Evolutionary conservation across 2,113 vertebrate genomes (phyloP), one percentile per base, ranked within the genome.

Genomic region (Otocyon megalotis): DNA sequence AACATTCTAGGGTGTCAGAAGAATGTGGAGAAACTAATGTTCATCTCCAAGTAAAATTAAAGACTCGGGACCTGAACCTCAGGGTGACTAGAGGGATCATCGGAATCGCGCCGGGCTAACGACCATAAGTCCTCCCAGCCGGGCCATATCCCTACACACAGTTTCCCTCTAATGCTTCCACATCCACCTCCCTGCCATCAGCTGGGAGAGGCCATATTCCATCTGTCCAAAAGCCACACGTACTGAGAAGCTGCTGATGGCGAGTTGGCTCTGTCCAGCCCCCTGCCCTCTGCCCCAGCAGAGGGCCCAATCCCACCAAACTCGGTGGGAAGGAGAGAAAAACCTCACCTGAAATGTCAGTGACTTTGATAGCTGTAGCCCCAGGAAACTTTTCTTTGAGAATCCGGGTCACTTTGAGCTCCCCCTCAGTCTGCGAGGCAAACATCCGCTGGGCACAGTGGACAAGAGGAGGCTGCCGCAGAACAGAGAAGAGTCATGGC

Each of bases 271-370:
- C 77, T 30, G 43, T 22, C 22, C 62, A 62, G 83, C 4, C 6
- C 48, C 50, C n/a, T 9, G 2, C 32, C 4, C 32, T 62, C 86
- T 50, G 28, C 4, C 60, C 50, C 32, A 76, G 56, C 30, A 13
- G 22, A 32, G 16, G 71, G 50, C 35, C 71, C 77, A 71, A 72
- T 48, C 43, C 72, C 17, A 63, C 16, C 76, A 74, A 63, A 54
- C 13, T 37, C 58, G 0, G 0, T 7, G 35, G 93, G 43, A 43
- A 72, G 50, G 22, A 67, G 80, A 76, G 79, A 30, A 82, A 77
- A 81, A 77, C 24, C 6, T 97, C 98, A 99, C 99, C 99, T 96
- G 99, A 99, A 88, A 99, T 99, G 96, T 99, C 99, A 37, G 99
- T 99, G 5, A 99, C 99, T 97, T 98, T 99, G 67, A 99, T 99